Percentiles rank a stretch among this genome's conserved stretches.
phyloP scores from a whole-genome alignment of 2,888 invertebrate genomes.

The Sesamia inferens region DNA sequence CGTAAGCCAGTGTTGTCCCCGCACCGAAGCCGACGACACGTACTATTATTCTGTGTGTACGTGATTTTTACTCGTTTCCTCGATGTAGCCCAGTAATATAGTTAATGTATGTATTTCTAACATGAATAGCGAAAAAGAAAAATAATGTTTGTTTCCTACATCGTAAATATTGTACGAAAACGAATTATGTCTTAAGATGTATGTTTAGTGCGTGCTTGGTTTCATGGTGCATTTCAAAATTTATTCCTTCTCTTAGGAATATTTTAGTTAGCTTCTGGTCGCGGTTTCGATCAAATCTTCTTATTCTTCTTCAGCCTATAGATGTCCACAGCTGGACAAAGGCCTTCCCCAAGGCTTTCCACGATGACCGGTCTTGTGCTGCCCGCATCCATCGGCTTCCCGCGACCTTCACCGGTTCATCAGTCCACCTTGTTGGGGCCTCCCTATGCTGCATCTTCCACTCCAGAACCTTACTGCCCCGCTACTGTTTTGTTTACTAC shows the following conservation, averaged over 20 bases:
- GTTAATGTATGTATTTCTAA: conserved; percentile 58
- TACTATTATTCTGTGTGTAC: conserved; percentile 60
- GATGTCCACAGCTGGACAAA: no score
- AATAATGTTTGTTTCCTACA: conserved; percentile 47
- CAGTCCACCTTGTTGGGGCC: no score
- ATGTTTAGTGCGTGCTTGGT: conserved; percentile 3
- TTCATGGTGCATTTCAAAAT: background rate
- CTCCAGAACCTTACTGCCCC: no score
- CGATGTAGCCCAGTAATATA: conserved; percentile 43
- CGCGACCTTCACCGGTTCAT: no score
- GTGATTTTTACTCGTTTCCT: conserved; percentile 61
- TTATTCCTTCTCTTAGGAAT: no score
- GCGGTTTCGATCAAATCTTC: background rate
- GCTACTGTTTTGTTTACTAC: no score
- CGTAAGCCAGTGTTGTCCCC: conserved; percentile 36
- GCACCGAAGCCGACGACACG: conserved; percentile 45
- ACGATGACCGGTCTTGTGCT: no score
- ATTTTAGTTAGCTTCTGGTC: no score
- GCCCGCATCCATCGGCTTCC: no score
- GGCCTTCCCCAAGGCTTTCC: no score
- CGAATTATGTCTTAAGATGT: conserved; percentile 13
- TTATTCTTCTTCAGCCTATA: no score
- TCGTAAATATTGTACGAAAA: conserved; percentile 40
- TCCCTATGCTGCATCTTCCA: no score
- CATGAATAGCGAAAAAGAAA: conserved; percentile 51